Evolutionary conservation across 2,113 vertebrate species (phyloP).

Genomic region (Chelonoidis abingdonii): DNA sequence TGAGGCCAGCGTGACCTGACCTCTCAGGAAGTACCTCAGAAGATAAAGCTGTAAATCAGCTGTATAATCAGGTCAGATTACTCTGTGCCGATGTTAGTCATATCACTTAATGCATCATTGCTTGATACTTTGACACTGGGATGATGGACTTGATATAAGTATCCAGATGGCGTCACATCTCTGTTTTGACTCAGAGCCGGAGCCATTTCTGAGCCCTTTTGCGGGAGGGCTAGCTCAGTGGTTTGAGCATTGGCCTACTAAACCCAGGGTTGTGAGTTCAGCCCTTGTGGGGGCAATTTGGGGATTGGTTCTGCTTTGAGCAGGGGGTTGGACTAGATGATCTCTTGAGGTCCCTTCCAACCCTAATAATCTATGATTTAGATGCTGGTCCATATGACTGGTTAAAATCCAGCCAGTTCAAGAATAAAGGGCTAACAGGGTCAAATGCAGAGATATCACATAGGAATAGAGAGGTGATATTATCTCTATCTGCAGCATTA

Average conservation of each 20-base stretch:
- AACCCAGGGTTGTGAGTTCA: no score
- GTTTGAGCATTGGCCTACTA: no score
- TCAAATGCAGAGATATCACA: not conserved
- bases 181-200: not conserved
- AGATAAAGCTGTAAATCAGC: not conserved
- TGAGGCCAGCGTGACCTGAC: not conserved
- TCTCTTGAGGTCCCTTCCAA: no score
- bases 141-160: no score
- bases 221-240: no score
- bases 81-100: not conserved
- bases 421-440: not conserved
- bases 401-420: not conserved
- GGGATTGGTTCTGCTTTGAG: no score
- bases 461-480: rapidly evolving
- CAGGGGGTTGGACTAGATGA: no score
- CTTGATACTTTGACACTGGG: no score
- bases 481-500: not conserved
- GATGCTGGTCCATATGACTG: not conserved
- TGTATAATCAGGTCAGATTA: not conserved
- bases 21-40: not conserved
- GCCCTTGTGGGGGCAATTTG: no score
- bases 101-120: no score
- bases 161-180: rapidly evolving
- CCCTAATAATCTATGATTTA: not conserved
- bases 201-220: not conserved